phyloP scores from a whole-genome alignment of 2,113 vertebrate species.

The Chaetodon auriga region DNA sequence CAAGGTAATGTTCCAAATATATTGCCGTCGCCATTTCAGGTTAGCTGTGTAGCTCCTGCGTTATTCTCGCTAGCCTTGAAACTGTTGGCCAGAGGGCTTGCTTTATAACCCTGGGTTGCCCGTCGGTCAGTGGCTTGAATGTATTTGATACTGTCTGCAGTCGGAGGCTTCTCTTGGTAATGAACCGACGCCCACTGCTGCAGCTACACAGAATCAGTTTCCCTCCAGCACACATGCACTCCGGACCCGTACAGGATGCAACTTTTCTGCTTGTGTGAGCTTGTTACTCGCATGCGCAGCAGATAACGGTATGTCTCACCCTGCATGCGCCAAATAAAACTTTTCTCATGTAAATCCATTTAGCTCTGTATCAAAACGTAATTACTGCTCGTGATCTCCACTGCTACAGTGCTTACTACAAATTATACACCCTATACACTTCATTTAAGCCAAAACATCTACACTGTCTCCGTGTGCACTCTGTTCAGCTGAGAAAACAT shows the following conservation, averaged over 20 bases:
- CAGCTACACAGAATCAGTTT: not conserved
- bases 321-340: not conserved
- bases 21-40: slow-evolving; percentile 95
- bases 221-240: slow-evolving; percentile 19
- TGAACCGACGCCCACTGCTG: not conserved
- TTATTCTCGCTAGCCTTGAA: slow-evolving; percentile 50
- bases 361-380: too few species aligned
- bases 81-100: slow-evolving; percentile 39
- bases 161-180: not conserved
- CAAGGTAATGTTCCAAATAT: slow-evolving; percentile 97
- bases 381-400: too few species aligned
- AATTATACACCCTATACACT: too few species aligned
- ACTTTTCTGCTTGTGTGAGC: slow-evolving; percentile 21
- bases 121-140: slow-evolving; percentile 17
- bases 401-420: not conserved
- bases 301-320: too few species aligned
- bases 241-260: not conserved
- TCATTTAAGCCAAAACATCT: not conserved
- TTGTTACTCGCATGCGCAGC: slow-evolving; percentile 50
- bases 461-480: not conserved
- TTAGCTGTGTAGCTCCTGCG: slow-evolving; percentile 60
- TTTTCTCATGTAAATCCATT: not conserved
- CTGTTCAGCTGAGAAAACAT: not conserved
- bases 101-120: slow-evolving; percentile 43
- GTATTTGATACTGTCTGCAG: not conserved